Percentiles rank a stretch among this genome's conserved stretches.
These are phyloP conservation scores for Platorchestia sp. DNA, from an alignment of 1,140 invertebrate species.

Conservation along the genomic window DNA sequence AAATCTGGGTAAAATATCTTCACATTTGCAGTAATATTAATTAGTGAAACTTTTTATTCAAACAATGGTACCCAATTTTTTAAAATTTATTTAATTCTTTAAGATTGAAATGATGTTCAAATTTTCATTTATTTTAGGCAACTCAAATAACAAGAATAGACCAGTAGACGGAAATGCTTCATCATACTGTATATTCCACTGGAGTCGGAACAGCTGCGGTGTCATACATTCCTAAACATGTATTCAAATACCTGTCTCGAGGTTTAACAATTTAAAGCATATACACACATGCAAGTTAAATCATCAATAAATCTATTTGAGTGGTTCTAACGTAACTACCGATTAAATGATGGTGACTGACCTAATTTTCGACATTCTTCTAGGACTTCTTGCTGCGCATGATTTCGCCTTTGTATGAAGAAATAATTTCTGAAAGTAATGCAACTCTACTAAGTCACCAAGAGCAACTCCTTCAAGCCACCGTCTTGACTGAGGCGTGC, in stretches of 20 bases:
- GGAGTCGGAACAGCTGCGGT: no score
- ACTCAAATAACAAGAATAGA: no score
- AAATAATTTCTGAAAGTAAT: background rate
- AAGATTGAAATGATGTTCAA: background rate
- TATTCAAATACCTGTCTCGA: background rate
- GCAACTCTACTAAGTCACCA: background rate
- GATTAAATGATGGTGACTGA: background rate
- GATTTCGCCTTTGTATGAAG: slow-evolving; percentile 3
- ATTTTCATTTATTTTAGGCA: no score
- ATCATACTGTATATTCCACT: no score
- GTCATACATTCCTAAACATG: no score
- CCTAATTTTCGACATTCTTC: background rate
- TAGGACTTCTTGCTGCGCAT: background rate
- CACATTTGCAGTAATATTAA: background rate
- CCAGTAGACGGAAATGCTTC: no score
- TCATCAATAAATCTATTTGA: background rate
- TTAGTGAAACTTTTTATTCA: no score
- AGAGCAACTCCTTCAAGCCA: background rate
- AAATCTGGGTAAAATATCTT: background rate
- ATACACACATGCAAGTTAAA: background rate
- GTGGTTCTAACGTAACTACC: background rate
- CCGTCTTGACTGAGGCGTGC: background rate
- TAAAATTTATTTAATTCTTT: background rate
- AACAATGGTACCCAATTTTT: no score
- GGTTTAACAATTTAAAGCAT: background rate